Evolutionary conservation across 2,888 invertebrate species (phyloP).

Genomic region (Lepidocyrtoides sp.): DNA sequence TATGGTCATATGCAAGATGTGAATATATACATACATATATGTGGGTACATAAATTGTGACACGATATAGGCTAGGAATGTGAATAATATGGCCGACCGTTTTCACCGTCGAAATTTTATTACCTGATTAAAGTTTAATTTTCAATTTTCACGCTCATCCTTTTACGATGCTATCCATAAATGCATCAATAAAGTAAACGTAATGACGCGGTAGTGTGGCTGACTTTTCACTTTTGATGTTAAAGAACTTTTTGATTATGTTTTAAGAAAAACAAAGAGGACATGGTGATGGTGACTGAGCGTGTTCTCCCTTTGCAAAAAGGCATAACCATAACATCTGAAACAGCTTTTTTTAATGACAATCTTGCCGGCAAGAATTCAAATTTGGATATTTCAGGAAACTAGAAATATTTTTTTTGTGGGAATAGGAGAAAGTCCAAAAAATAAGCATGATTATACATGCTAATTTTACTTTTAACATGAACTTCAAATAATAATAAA

Average conservation of each 20-base stretch:
- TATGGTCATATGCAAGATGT: too few species aligned
- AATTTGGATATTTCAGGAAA: not conserved
- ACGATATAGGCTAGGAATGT: not conserved
- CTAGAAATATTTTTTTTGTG: too few species aligned
- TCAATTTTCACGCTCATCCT: not conserved
- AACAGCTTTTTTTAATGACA: not conserved
- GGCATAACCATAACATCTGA: not conserved
- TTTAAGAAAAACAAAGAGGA: not conserved
- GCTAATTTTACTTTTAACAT: too few species aligned
- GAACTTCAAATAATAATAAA: too few species aligned
- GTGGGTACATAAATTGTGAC: too few species aligned
- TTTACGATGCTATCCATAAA: not conserved
- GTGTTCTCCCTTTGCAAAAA: not conserved
- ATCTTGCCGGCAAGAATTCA: not conserved
- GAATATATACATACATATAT: too few species aligned
- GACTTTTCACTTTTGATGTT: not conserved
- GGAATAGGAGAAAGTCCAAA: too few species aligned
- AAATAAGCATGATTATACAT: too few species aligned
- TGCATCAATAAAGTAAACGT: not conserved
- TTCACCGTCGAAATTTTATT: not conserved
- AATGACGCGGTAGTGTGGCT: too few species aligned
- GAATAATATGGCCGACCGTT: not conserved
- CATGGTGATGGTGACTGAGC: not conserved
- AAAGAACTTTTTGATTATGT: too few species aligned
- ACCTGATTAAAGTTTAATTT: slow-evolving; percentile 25